Conservation (phyloP, 1,140 invertebrate genomes). For the Zaprionus gabonicus region DNA sequence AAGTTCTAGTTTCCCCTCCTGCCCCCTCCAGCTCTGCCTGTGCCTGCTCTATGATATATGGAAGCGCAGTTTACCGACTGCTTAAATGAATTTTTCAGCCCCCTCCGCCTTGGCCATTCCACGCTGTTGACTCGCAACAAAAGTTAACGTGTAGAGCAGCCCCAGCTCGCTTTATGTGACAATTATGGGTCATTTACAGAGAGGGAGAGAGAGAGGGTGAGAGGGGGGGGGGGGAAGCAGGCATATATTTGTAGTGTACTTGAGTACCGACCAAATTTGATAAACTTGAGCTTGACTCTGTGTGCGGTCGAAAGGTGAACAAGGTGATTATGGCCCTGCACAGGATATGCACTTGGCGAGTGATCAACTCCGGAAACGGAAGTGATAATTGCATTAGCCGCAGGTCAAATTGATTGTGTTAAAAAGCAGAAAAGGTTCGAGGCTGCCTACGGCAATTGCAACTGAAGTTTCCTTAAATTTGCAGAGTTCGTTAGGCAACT, state of each 20-base stretch:
- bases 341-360: constrained; percentile 17
- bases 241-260: constrained; percentile 32
- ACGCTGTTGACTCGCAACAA: constrained; percentile 74
- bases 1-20: background rate
- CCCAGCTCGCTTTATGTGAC: constrained; percentile 53
- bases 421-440: no score
- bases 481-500: no score
- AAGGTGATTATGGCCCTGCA: constrained; percentile 2
- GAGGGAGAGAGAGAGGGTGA: background rate
- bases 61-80: constrained; percentile 72
- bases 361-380: constrained; percentile 9
- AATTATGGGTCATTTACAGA: constrained; percentile 66
- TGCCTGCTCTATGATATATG: constrained; percentile 63
- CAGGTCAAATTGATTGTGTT: constrained; percentile 11
- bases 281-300: constrained; percentile 24
- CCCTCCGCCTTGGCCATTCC: constrained; percentile 48
- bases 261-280: constrained; percentile 21
- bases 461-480: no score
- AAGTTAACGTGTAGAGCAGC: constrained; percentile 50
- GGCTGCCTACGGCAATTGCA: no score
- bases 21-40: no score
- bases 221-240: background rate
- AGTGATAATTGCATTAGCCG: constrained; percentile 31
- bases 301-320: background rate
- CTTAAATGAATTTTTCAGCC: constrained; percentile 80